Conservation (phyloP, 1,140 invertebrate genomes). For the Drosophila ironensis region DNA sequence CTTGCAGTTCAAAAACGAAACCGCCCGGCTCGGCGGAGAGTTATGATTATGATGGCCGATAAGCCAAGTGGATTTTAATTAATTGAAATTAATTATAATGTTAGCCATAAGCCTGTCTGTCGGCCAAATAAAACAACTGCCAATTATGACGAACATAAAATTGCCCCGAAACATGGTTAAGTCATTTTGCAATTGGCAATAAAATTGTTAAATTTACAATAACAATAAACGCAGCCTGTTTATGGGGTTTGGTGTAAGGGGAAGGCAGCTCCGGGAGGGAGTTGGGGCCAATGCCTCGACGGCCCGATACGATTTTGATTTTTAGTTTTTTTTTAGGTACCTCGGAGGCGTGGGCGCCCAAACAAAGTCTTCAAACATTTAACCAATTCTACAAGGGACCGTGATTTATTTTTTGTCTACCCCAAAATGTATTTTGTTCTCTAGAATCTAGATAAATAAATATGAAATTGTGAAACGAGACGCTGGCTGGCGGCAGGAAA, state of each 20-base stretch:
- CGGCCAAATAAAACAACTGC: constrained; percentile 36
- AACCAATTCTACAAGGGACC: constrained; percentile 28
- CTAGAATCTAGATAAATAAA: constrained; percentile 48
- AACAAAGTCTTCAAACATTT: constrained; percentile 45
- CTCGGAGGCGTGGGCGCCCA: constrained; percentile 28
- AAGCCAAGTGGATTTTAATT: constrained; percentile 71
- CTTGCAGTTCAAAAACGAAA: constrained; percentile 53
- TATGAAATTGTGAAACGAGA: constrained; percentile 61
- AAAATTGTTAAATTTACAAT: constrained; percentile 66
- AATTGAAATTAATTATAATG: constrained; percentile 77
- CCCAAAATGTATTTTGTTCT: constrained; percentile 37
- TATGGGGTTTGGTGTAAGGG: constrained; percentile 17
- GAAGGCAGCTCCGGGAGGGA: not conserved
- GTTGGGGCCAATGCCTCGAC: constrained; percentile 30
- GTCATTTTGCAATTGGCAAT: constrained; percentile 63
- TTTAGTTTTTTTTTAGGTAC: constrained; percentile 46
- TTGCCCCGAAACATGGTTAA: constrained; percentile 61
- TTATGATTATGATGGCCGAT: constrained; percentile 64
- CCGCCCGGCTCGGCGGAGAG: constrained; percentile 18
- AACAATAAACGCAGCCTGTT: constrained; percentile 52
- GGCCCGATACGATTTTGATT: constrained; percentile 12
- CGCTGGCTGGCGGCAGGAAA: constrained; percentile 51
- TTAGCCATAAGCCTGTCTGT: constrained; percentile 36
- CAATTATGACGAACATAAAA: constrained; percentile 73
- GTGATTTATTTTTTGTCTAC: constrained; percentile 50